phyloP scores from a whole-genome alignment of 2,888 invertebrate genomes.

The Nephrotoma appendiculata region DNA sequence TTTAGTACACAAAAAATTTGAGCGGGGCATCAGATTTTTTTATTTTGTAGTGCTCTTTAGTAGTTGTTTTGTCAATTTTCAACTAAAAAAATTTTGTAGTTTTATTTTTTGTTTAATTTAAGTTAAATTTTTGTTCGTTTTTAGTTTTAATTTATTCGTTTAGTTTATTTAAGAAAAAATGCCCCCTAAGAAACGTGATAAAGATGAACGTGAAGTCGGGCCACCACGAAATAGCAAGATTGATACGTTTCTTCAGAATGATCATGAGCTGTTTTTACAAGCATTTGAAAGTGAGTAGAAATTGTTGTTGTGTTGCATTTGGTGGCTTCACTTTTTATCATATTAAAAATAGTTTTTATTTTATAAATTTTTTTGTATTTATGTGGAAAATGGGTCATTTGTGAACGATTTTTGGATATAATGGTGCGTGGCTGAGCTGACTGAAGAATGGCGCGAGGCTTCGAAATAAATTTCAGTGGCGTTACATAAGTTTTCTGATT shows the following conservation, averaged over 20 bases:
- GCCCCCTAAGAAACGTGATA: slow-evolving; percentile 29
- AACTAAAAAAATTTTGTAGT: not conserved
- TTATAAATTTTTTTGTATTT: not conserved
- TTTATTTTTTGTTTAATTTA: not conserved
- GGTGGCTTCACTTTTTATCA: not conserved
- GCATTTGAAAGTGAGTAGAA: slow-evolving; percentile 84
- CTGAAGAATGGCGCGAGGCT: not conserved
- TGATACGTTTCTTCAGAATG: slow-evolving; percentile 24
- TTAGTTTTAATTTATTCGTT: not conserved
- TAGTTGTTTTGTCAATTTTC: not conserved
- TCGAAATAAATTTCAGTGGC: not conserved
- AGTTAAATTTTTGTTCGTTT: not conserved
- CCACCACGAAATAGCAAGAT: slow-evolving; percentile 10
- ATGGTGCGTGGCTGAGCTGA: not conserved
- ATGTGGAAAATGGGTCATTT: not conserved
- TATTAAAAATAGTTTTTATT: not conserved
- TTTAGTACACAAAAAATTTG: not conserved
- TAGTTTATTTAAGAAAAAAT: slow-evolving; percentile 8
- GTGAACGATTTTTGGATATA: not conserved
- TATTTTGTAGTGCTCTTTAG: not conserved
- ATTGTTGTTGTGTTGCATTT: not conserved
- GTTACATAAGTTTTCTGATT: not conserved
- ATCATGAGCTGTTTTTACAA: slow-evolving; percentile 89
- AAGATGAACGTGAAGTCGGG: slow-evolving; percentile 22
- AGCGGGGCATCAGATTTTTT: not conserved